Base-by-base conservation (phyloP, 2,888 invertebrate genomes). In the Cosmorhoe ocellata region DNA sequence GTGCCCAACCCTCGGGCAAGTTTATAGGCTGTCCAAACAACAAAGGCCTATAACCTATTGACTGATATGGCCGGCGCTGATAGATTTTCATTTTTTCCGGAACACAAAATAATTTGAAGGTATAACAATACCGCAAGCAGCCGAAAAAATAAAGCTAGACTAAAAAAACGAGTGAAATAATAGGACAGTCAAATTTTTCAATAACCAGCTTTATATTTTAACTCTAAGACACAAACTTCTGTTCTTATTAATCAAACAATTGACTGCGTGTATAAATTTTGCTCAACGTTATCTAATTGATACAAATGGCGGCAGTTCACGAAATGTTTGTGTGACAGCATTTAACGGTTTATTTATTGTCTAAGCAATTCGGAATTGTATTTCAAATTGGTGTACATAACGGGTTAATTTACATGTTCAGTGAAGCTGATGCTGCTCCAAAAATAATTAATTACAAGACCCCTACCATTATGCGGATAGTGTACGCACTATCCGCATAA, bases 181-280 rank as follows among this genome's bases (percentile, higher is more conserved):
- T 1, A 7, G 6, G 5, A 24, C 24, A 24, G 24, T 24, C 7
- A 7, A 6, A 6, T 40, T 22, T 9, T 10, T 24, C 7, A 0
- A 11, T 0, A 8, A 3, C 24, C 7, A 3, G 6, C 27, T 2
- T 43, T 3, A 30, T 28, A 28, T 38, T 45, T 31, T 2, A 12
- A 10, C 31, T 32, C 37, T 24, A n/a, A 8, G n/a, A 10, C 31
- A n/a, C 31, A 37, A 11, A 28, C 30, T 42, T 38, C n/a, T 26
- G 44, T 53, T 57, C 61, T 65, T 64, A 64, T 64, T 62, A 60
- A 61, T 64, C 50, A 48, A 62, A 64, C 63, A 61, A 65, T 64
- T 63, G 59, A 57, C 57, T 47, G 53, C 45, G 49, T 30, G 42
- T 55, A 61, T 62, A 61, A 59, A 54, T 61, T 51, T 32, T 51